Percentiles rank a stretch among this genome's conserved stretches.
Conservation (phyloP, 2,113 vertebrate species). For the Meles meles region DNA sequence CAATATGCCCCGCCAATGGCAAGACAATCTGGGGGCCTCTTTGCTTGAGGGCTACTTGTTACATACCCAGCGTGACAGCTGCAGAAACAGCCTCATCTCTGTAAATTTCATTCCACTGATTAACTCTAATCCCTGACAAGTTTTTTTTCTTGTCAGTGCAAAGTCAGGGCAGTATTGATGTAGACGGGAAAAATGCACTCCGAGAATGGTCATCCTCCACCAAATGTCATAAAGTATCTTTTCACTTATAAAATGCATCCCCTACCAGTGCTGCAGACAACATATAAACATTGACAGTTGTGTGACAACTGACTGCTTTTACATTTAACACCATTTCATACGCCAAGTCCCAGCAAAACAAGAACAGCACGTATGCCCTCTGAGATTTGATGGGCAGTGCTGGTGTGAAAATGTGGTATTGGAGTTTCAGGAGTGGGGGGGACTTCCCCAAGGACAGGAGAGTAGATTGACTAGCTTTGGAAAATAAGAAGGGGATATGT, state of each 20-base stretch:
- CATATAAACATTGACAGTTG: background rate
- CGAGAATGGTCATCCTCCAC: background rate
- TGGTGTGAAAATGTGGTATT: background rate
- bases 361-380: rapidly evolving
- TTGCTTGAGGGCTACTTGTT: background rate
- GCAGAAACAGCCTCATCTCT: background rate
- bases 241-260: background rate
- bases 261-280: background rate
- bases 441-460: background rate
- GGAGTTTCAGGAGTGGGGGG: background rate
- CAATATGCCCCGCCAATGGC: rapidly evolving
- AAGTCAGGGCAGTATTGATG: background rate
- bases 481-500: background rate
- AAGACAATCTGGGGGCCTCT: rapidly evolving
- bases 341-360: background rate
- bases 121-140: background rate
- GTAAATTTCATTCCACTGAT: background rate
- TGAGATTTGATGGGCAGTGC: rapidly evolving
- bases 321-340: too few relatives aligned
- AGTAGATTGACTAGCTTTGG: background rate
- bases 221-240: background rate
- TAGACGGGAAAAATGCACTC: background rate
- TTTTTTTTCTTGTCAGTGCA: background rate
- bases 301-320: background rate
- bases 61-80: background rate